Conservation (phyloP, 2,797 vertebrate genomes). For the Periparus ater region DNA sequence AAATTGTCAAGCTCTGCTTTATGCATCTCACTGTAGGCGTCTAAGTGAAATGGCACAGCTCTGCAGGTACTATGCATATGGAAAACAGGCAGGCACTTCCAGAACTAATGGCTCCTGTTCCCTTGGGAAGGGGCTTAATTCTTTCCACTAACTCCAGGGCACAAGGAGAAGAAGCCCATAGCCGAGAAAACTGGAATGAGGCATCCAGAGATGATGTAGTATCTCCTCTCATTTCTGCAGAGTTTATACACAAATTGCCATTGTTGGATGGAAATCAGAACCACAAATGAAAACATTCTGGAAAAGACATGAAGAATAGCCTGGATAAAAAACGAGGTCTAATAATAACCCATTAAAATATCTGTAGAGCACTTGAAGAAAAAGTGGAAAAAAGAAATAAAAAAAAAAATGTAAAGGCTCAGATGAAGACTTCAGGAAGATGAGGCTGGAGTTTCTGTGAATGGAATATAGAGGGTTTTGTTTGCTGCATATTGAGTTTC, state of each 20-base stretch:
- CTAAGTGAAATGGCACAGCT: neutral
- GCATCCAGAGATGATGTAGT: neutral
- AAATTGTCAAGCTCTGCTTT: constrained; percentile 16
- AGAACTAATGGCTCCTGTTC: neutral
- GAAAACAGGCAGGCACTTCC: neutral
- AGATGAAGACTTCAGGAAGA: neutral
- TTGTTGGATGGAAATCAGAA: neutral
- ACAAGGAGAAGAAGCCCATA: neutral
- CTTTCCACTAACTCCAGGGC: neutral
- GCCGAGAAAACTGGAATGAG: neutral
- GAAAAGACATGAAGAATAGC: neutral
- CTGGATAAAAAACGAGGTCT: neutral
- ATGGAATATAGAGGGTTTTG: neutral
- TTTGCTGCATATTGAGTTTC: neutral
- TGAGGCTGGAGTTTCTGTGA: neutral
- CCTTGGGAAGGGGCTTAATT: neutral
- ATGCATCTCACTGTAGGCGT: neutral
- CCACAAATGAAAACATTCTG: neutral
- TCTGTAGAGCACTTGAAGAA: neutral
- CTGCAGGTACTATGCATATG: neutral
- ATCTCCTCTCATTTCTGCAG: neutral
- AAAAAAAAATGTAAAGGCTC: neutral
- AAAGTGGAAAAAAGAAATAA: neutral
- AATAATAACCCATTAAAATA: neutral
- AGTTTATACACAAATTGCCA: neutral